Evolutionary conservation across 2,888 invertebrate genomes (phyloP).

Genomic region (Stenoptilia bipunctidactyla): DNA sequence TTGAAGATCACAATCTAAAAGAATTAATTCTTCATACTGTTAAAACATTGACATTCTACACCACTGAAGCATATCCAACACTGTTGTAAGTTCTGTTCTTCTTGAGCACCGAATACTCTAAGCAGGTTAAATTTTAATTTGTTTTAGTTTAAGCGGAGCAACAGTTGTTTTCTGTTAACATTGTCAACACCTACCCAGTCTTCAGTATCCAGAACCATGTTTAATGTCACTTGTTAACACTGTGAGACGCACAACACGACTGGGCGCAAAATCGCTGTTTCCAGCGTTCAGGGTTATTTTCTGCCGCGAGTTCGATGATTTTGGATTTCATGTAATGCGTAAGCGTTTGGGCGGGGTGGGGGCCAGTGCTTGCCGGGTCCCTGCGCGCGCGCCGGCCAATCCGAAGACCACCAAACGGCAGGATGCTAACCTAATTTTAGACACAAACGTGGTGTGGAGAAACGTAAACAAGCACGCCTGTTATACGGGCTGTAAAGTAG

Average conservation of each 20-base stretch:
- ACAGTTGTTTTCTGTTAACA: background rate
- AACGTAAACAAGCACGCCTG: conserved; percentile 62
- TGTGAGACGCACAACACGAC: conserved; percentile 71
- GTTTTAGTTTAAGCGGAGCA: background rate
- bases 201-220: conserved; percentile 67
- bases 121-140: no score
- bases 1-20: no score
- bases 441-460: conserved; percentile 61
- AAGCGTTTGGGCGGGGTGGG: conserved; percentile 26
- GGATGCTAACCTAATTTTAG: conserved; percentile 68
- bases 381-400: conserved; percentile 57
- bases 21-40: no score
- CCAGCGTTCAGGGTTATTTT: conserved; percentile 69
- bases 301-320: conserved; percentile 50
- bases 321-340: conserved; percentile 52
- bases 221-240: conserved; percentile 66
- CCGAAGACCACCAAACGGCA: conserved; percentile 62
- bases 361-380: conserved; percentile 48
- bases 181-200: conserved; percentile 56
- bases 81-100: no score
- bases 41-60: no score
- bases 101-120: no score
- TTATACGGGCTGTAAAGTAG: background rate
- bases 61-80: no score
- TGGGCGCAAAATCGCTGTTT: conserved; percentile 50